phyloP scores from a whole-genome alignment of 2,888 invertebrate species.

The Temnothorax ravouxi region DNA sequence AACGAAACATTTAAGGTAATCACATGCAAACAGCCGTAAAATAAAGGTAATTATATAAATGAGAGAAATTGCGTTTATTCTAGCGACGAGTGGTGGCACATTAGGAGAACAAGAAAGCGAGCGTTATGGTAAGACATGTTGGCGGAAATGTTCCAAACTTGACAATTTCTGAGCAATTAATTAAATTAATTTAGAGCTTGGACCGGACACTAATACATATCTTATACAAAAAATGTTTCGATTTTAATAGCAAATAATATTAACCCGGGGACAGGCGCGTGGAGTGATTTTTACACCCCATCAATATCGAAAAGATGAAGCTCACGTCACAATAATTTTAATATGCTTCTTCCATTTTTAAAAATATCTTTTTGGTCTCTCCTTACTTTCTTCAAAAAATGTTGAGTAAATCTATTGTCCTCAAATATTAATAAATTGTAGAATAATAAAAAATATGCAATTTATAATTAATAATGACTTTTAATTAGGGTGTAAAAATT shows the following conservation, averaged over 20 bases:
- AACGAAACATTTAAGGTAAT: slow-evolving; percentile 22
- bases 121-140: neutral
- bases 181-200: neutral
- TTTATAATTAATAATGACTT: too few species aligned
- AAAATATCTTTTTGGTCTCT: too few species aligned
- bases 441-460: too few species aligned
- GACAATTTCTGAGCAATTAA: neutral
- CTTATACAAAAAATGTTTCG: neutral
- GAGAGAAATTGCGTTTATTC: slow-evolving; percentile 32
- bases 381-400: too few species aligned
- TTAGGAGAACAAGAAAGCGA: neutral
- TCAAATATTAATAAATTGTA: too few species aligned
- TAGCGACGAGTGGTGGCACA: neutral
- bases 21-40: slow-evolving; percentile 4
- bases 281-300: too few species aligned
- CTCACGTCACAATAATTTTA: too few species aligned
- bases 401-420: too few species aligned
- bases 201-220: neutral
- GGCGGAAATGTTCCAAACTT: neutral
- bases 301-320: too few species aligned
- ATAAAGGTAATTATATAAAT: slow-evolving; percentile 17
- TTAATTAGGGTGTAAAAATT: too few species aligned
- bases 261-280: neutral
- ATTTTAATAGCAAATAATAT: neutral
- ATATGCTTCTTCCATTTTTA: too few species aligned